These are phyloP conservation scores for Castor canadensis DNA, from an alignment of 2,113 vertebrate species.

Conservation along the genomic window DNA sequence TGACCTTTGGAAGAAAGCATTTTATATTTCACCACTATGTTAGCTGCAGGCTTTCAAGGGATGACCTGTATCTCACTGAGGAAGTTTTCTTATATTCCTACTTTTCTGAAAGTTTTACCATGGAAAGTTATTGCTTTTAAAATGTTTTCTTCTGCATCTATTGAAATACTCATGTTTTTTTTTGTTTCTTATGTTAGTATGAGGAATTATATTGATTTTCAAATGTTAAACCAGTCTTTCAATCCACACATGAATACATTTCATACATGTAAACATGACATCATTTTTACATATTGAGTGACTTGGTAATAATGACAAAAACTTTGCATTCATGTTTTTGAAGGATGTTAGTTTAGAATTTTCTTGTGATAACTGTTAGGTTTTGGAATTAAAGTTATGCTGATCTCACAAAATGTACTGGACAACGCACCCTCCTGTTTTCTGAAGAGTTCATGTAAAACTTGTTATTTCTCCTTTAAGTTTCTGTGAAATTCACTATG, in stretches of 20 bases:
- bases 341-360: background rate
- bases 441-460: background rate
- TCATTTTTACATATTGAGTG: background rate
- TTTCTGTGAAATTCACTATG: background rate
- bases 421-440: background rate
- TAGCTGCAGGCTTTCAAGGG: background rate
- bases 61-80: background rate
- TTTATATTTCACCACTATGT: background rate
- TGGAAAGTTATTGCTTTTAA: background rate
- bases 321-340: background rate
- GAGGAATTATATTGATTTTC: background rate
- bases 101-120: too few species aligned
- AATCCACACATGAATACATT: background rate
- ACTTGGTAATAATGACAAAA: background rate
- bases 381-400: background rate
- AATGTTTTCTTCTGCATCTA: background rate
- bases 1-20: background rate
- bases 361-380: background rate
- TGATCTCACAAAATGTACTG: background rate
- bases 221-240: background rate
- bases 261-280: background rate
- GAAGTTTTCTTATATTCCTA: background rate
- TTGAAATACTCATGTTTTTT: background rate
- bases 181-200: background rate
- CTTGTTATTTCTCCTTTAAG: background rate